Evolutionary conservation across 2,113 vertebrate genomes (phyloP), one percentile per base, ranked within the genome.

Genomic region (Pachycephala philippinensis): DNA sequence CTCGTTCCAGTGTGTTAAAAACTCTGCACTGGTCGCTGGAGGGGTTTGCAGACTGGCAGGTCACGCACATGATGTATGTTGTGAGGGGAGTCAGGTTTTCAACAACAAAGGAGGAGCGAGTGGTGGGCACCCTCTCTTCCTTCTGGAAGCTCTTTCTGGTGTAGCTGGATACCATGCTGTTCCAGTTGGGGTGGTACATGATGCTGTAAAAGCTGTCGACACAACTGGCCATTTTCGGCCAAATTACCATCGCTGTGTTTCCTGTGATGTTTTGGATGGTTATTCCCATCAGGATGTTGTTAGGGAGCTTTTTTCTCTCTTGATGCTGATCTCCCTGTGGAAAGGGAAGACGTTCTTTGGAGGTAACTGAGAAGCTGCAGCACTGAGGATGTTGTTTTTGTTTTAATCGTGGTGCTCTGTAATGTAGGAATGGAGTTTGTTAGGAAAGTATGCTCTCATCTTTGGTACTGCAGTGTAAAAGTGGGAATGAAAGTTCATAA

Each of bases 101-200:
- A 21, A 99, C 95, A 63, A 98, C 84, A 8, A 98, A 97, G 72
- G 97, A 98, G 66, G 98, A 99, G 72, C 98, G 98, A 37, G 98
- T 99, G 52, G 97, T 95, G 4, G 99, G 98, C 81, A 99, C 98
- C 69, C 98, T 97, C 50, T 99, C 98, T 89, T 99, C 98, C 33
- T 98, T 98, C 96, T 98, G 97, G 84, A 99, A 98, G 71, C 96
- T 98, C 91, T 98, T 98, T 57, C 98, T 98, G 3, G 98, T 98
- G 95, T 98, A 99, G 66, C 97, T 98, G 66, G 98, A 98, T 14
- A 98, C 85, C 89, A 98, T 95, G 86, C 97, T 98, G 96, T 98
- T 98, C 98, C 98, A 98, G 98, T 98, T 98, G 23, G 99, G 98
- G 89, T 98, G 98, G 94, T 99, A 99, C 98, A 99, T 99, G 93